A percentile compares a stretch with the other conserved stretches of the same genome.
Conservation (phyloP, 1,140 invertebrate genomes). For the Patella vulgata region DNA sequence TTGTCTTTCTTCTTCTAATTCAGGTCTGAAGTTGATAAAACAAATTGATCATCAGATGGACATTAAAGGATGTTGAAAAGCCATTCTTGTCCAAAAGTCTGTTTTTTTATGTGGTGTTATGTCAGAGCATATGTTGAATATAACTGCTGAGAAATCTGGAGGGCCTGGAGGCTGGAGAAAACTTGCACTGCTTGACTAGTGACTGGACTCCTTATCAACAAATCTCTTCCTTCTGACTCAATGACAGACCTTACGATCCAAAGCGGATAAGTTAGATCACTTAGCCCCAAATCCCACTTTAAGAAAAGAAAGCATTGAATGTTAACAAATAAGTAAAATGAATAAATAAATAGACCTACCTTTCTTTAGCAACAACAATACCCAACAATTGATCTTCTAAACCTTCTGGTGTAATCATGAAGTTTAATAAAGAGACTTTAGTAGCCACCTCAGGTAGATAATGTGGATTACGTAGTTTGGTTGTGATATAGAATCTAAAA, state of each 20-base stretch:
- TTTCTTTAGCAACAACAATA: constrained; percentile 69
- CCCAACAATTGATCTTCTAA: constrained; percentile 68
- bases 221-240: too few relatives aligned
- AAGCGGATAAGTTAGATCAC: too few relatives aligned
- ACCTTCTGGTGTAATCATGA: constrained; percentile 69
- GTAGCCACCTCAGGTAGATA: constrained; percentile 67
- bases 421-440: constrained; percentile 68
- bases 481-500: constrained; percentile 67
- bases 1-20: constrained; percentile 67
- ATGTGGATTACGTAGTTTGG: constrained; percentile 67
- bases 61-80: too few relatives aligned
- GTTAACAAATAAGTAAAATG: too few relatives aligned
- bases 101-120: not conserved
- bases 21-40: constrained; percentile 56
- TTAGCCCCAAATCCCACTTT: too few relatives aligned
- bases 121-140: not conserved
- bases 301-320: too few relatives aligned
- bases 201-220: not conserved
- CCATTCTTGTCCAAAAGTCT: not conserved
- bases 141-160: not conserved
- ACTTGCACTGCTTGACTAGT: not conserved
- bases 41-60: not conserved
- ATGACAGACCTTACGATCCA: too few relatives aligned
- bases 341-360: constrained; percentile 58
- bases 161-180: not conserved